Base-by-base conservation (phyloP, 2,888 invertebrate species). In the Limnephilus lunatus region DNA sequence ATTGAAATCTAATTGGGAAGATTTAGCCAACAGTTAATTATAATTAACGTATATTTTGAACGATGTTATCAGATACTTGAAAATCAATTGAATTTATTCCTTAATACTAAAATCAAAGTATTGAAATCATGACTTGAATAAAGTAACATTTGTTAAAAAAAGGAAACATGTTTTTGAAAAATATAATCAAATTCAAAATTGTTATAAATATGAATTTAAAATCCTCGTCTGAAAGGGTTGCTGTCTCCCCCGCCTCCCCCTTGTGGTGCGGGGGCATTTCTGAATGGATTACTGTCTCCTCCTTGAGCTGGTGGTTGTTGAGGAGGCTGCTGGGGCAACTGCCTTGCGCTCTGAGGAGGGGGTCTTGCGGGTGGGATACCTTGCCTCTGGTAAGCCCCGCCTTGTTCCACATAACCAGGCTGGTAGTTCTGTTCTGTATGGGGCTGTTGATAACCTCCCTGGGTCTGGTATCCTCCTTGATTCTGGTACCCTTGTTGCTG, bases 221-320 rank as follows among this genome's bases (percentile, higher is more conserved):
- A 97, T 95, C 98, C 98, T 97, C 98, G 98, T 95, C 98, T 97
- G 96, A 98, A 98, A 93, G 98, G 98, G 96, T 98, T 98, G 94
- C 97, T 97, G 94, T 97, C 96, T 91, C 91, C 96, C 94, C 95
- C 95, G 94, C 93, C 94, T n/a, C 39, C 35, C 94, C 94, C 96
- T 94, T 95, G 95, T 95, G 94, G 94, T 94, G 95, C 94, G 95
- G 94, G 95, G 94, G 96, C 92, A 53, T 95, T 95, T 92, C 96
- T 94, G 94, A 96, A 96, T 7, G 96, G 95, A 94, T 96, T 96
- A 94, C 94, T 96, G 93, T 95, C 96, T 91, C 95, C 95, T 94
- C 94, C 95, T 94, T 94, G 95, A 94, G 95, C 95, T 90, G 94
- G 94, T 92, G 96, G 95, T 94, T 96, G 96, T 82, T 95, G 94